Percentiles rank a stretch among this genome's conserved stretches.
Evolutionary conservation across 2,113 vertebrate species (phyloP).

Genomic region (Brevimyrus niger): DNA sequence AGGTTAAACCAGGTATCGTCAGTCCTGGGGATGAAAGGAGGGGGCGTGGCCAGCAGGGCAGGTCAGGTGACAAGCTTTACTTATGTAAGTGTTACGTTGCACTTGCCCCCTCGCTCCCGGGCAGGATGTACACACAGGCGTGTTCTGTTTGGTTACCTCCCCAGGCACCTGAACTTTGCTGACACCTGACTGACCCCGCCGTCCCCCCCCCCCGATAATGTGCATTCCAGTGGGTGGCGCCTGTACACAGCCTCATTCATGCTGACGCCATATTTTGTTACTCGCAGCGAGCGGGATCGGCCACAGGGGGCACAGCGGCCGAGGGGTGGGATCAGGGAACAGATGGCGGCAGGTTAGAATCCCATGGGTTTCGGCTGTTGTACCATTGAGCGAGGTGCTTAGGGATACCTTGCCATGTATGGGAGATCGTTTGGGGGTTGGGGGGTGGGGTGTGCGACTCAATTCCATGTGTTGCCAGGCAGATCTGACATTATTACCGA

Average conservation of each 20-base stretch:
- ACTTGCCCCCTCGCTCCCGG: neutral
- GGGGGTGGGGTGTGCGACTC: neutral
- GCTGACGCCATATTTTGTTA: neutral
- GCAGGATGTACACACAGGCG: neutral
- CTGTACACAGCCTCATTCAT: neutral
- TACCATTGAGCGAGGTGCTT: neutral
- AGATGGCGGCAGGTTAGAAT: neutral
- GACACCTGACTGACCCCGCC: neutral
- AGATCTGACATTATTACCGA: neutral
- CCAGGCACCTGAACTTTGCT: neutral
- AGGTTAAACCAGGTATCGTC: neutral
- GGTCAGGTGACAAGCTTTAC: neutral
- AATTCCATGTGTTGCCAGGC: neutral
- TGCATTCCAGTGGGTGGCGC: neutral
- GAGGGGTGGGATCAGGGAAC: neutral
- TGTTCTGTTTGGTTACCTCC: neutral
- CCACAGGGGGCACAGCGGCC: neutral
- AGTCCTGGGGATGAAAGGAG: neutral
- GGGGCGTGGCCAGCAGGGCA: neutral
- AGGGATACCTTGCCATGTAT: neutral
- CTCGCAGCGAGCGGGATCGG: neutral
- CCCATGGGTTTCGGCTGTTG: neutral
- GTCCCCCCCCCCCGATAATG: neutral
- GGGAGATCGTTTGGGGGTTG: neutral
- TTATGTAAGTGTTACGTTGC: neutral